Base-by-base conservation (phyloP, 2,888 invertebrate species). In the Oithona nana region DNA sequence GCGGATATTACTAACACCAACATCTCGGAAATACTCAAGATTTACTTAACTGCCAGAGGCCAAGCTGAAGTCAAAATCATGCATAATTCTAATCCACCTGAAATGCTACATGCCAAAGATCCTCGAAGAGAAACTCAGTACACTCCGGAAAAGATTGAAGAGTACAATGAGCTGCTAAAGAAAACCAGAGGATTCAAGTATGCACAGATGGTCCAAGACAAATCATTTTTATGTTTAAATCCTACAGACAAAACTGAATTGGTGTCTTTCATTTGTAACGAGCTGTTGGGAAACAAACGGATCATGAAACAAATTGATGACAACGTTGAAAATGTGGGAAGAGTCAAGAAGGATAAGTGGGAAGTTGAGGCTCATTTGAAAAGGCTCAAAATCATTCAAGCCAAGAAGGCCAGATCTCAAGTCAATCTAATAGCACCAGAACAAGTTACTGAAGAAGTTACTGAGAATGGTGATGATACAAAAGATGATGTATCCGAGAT, bases 1-100 rank as follows among this genome's bases (percentile, higher is more conserved):
- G 86, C 93, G 66, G 92, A 92, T 64, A 85, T 95, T 59, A 92
- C 88, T 0, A 88, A 89, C 64, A 83, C 84, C 26, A 93, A 92
- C 71, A 79, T 95, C 22, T 88, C 89, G 64, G 95, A 95, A 73
- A 83, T 95, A 61, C 75, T 97, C 39, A 77, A 94, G 66, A 86
- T 94, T 71, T 95, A 92, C 72, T 76, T 94, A 67, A 87, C 87
- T 69, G 89, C 90, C 0, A 86, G 88, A 70, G 88, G 88, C 0
- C 88, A 88, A 0, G 88, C 86, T 0, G 88, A 88, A 71, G 81
- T 88, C 1, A 86, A 87, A 55, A 28, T 26, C 3, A 20, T 28
- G 3, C 54, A 63, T 16, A 49, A 49, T 13, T 3, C 55, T 26
- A 22, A 20, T 28, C 61, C 61, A 11, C 61, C 54, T 13, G 61